Conservation (phyloP, 2,888 invertebrate genomes). For the Xanthia icteritia region DNA sequence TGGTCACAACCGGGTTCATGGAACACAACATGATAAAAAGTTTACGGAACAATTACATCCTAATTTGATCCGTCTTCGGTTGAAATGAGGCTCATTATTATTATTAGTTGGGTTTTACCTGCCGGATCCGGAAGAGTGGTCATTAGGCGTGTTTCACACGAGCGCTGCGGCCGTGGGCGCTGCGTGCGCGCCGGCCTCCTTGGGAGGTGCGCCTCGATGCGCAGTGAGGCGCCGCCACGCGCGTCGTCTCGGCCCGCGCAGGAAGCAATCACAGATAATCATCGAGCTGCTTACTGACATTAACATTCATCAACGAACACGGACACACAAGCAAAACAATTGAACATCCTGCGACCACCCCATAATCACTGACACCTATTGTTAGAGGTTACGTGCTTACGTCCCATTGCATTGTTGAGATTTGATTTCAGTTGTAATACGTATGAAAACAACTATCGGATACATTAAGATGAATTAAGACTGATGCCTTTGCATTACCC, state of each 20-base stretch:
- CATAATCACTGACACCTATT: conserved; percentile 51
- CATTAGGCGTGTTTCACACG: conserved; percentile 62
- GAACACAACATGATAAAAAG: conserved; percentile 11
- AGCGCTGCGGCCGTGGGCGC: conserved; percentile 57
- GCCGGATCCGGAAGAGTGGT: conserved; percentile 68
- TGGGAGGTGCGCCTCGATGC: conserved; percentile 66
- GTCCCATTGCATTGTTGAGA: conserved; percentile 37
- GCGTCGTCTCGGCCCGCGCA: conserved; percentile 59
- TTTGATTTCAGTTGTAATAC: conserved; percentile 30
- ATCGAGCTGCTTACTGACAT: conserved; percentile 73
- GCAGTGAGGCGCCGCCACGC: conserved; percentile 55
- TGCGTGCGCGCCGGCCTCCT: conserved; percentile 58
- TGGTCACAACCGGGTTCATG: conserved; percentile 18
- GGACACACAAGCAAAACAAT: conserved; percentile 62
- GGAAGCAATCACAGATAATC: conserved; percentile 77
- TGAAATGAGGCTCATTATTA: conserved; percentile 53
- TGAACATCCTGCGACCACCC: conserved; percentile 64
- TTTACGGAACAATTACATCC: conserved; percentile 41
- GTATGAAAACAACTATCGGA: conserved; percentile 8
- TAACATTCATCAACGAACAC: conserved; percentile 70
- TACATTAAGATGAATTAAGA: conserved; percentile 26
- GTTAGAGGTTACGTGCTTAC: conserved; percentile 40
- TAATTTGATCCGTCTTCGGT: conserved; percentile 44
- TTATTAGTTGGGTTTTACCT: conserved; percentile 61
- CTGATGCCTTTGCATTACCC: conserved; percentile 13